Percentiles rank a stretch among this genome's conserved stretches.
These are phyloP conservation scores for Asobara japonica DNA, from an alignment of 1,140 invertebrate genomes.

Conservation along the genomic window DNA sequence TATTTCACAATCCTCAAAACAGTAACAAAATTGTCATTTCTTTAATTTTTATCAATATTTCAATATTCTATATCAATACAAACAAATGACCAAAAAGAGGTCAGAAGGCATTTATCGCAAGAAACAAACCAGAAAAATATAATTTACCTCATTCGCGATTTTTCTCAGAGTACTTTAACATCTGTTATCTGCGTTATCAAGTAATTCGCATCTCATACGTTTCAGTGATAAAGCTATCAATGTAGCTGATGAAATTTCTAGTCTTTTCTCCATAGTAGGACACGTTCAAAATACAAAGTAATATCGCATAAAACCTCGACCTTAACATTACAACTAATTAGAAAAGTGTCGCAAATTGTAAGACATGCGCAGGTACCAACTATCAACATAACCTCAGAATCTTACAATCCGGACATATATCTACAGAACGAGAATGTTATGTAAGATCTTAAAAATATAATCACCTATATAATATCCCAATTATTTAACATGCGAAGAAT, in stretches of 20 bases:
- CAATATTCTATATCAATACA: too few relatives aligned
- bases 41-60: too few relatives aligned
- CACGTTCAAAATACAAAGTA: neutral
- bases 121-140: neutral
- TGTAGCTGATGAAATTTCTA: neutral
- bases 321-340: too few relatives aligned
- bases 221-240: neutral
- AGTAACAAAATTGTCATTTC: too few relatives aligned
- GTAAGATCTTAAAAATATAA: conserved; percentile 28
- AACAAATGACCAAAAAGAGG: too few relatives aligned
- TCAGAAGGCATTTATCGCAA: too few relatives aligned
- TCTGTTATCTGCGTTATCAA: neutral
- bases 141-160: neutral
- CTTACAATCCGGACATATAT: conserved; percentile 11
- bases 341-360: neutral
- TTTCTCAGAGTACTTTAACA: neutral
- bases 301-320: neutral
- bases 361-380: conserved; percentile 23
- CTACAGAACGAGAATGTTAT: conserved; percentile 17
- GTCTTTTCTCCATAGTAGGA: too few relatives aligned
- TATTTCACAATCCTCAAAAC: too few relatives aligned
- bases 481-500: conserved; percentile 7
- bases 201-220: neutral
- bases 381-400: conserved; percentile 29
- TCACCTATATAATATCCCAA: neutral